Base-by-base conservation (phyloP, 2,888 invertebrate species). In the Pseudococcus viburni region DNA sequence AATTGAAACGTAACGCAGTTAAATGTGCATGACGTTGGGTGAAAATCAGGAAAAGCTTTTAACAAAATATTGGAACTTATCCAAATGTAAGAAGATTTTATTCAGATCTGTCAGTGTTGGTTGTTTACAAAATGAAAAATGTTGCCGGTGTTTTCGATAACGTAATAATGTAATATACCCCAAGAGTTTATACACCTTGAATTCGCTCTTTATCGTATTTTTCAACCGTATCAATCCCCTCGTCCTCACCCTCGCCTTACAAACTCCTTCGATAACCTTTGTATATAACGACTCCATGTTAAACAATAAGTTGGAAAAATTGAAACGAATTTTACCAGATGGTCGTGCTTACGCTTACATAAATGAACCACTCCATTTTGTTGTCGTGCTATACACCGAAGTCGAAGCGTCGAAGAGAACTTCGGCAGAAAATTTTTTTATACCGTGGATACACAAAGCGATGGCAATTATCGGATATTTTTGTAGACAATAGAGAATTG, bases 31-130 rank as follows among this genome's bases (percentile, higher is more conserved):
- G 46, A 80, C 46, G 42, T 80, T 46, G 80, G 80, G 80, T 80
- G 80, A 80, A 80, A 80, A 80, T 80, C 80, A 80, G 80, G 42
- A 80, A 80, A 80, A 80, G 80, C 80, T 80, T 80, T 80, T 46
- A 80, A 80, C 80, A 42, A 42, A 80, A 80, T 80, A 80, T 80
- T 80, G 80, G 80, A 80, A 80, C 19, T 80, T 80, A 42, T 80
- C 80, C 80, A 80, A 80, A 80, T 46, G 80, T 19, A 39, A 80
- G 80, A 80, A 80, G 80, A 80, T 80, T 80, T 80, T 80, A 80
- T 80, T 80, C 80, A 80, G 80, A 80, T 80, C 80, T 80, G 80
- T 80, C 80, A 80, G 80, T 46, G 80, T 46, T 80, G 42, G 80
- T 80, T 39, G 80, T 80, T 80, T 46, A 42, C 80, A 42, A 80